These are phyloP conservation scores for Scaptomyza reducta DNA, from an alignment of 2,888 invertebrate species.

Conservation along the genomic window DNA sequence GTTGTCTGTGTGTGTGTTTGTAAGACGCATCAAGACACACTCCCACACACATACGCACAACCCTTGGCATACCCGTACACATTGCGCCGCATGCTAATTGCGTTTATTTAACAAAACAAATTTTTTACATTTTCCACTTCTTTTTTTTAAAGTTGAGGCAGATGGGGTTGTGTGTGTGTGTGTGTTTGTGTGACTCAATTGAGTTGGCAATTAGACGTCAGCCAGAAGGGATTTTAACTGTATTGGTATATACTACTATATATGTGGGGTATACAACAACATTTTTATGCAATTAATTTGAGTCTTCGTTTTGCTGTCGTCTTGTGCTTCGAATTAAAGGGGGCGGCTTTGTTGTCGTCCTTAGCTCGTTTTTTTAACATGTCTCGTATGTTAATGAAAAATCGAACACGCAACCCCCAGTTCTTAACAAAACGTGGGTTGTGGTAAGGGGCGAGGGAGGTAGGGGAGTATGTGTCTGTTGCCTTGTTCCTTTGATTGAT, in stretches of 20 bases:
- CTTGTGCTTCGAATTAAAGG: constrained; percentile 26
- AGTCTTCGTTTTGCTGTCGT: constrained; percentile 57
- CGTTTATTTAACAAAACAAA: constrained; percentile 79
- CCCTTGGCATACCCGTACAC: constrained; percentile 52
- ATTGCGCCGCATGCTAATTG: constrained; percentile 68
- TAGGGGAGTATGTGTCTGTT: constrained; percentile 5
- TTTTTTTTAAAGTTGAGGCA: not conserved
- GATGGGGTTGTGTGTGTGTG: constrained; percentile 2
- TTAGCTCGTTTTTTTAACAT: constrained; percentile 30
- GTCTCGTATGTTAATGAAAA: constrained; percentile 74
- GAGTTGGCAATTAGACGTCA: constrained; percentile 73
- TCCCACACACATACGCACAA: constrained; percentile 35
- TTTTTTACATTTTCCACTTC: constrained; percentile 56
- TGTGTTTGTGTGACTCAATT: constrained; percentile 51
- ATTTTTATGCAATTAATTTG: constrained; percentile 79
- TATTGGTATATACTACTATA: constrained; percentile 14
- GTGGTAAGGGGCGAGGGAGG: not conserved
- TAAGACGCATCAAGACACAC: constrained; percentile 35
- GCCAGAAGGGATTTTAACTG: constrained; percentile 52
- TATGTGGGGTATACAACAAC: constrained; percentile 37
- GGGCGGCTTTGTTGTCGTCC: constrained; percentile 16
- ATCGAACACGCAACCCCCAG: constrained; percentile 69
- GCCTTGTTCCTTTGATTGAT: constrained; percentile 73
- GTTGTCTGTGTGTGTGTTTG: constrained; percentile 8
- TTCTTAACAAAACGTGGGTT: not conserved